phyloP scores from a whole-genome alignment of 2,888 invertebrate species.

The Trypoxylon attenuatum region DNA sequence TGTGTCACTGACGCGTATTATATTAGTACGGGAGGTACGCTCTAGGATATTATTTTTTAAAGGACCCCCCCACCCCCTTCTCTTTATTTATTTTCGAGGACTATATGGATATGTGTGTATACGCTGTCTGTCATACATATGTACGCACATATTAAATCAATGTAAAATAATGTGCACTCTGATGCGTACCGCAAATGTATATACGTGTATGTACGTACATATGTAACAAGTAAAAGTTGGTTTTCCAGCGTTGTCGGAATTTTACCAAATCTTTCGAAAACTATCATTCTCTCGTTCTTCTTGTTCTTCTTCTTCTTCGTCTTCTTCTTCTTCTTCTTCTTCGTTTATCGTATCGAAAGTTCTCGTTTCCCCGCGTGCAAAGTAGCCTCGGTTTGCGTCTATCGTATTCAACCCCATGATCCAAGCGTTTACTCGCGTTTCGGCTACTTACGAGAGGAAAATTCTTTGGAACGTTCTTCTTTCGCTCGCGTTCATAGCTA shows the following conservation, averaged over 20 bases:
- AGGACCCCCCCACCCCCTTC: conserved; percentile 16
- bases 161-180: neutral
- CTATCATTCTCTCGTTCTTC: conserved; percentile 7
- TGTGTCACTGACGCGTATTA: conserved; percentile 37
- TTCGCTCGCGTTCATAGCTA: no score
- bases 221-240: conserved; percentile 30
- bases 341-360: neutral
- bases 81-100: conserved; percentile 51
- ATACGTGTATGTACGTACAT: conserved; percentile 5
- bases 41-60: conserved; percentile 47
- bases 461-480: neutral
- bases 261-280: conserved; percentile 30
- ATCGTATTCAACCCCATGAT: neutral
- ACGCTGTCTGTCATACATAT: no score
- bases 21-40: conserved; percentile 30
- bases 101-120: conserved; percentile 8
- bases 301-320: no score
- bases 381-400: neutral
- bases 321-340: no score
- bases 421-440: conserved; percentile 22
- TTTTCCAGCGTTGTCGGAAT: conserved; percentile 25
- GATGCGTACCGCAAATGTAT: neutral
- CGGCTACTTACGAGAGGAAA: conserved; percentile 22
- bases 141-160: neutral
- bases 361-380: neutral